Evolutionary conservation across 2,888 invertebrate genomes (phyloP).

Genomic region (Ctena decussata): DNA sequence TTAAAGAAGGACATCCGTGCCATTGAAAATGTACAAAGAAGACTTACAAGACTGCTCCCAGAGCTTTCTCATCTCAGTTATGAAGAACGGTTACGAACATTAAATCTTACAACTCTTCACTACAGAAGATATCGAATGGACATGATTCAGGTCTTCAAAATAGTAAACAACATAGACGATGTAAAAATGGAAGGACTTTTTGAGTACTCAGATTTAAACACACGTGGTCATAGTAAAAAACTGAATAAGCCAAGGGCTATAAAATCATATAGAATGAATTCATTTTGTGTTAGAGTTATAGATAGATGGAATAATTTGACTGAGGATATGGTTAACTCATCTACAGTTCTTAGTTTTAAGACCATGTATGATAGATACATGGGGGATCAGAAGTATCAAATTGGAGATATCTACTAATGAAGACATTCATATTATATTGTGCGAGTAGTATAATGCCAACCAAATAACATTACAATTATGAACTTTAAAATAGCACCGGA

Average conservation of each 20-base stretch:
- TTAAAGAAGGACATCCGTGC: not conserved
- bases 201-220: not conserved
- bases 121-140: conserved; percentile 18
- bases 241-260: not conserved
- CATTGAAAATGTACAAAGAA: conserved; percentile 9
- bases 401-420: too few species aligned
- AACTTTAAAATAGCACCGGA: too few species aligned
- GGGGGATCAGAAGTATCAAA: too few species aligned
- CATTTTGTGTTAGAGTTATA: conserved; percentile 1
- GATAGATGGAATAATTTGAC: not conserved
- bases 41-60: conserved; percentile 17
- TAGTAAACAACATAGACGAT: not conserved
- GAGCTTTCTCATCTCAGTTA: too few species aligned
- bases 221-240: conserved; percentile 6
- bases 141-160: conserved; percentile 32
- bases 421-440: too few species aligned
- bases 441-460: too few species aligned
- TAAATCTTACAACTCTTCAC: conserved; percentile 27
- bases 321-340: not conserved
- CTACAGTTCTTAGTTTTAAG: not conserved
- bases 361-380: not conserved
- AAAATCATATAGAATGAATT: not conserved
- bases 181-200: not conserved
- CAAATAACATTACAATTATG: too few species aligned
- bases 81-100: too few species aligned